A percentile compares a stretch with the other conserved stretches of the same genome.
Conservation (phyloP, 2,113 vertebrate species). For the Neotoma lepida region DNA sequence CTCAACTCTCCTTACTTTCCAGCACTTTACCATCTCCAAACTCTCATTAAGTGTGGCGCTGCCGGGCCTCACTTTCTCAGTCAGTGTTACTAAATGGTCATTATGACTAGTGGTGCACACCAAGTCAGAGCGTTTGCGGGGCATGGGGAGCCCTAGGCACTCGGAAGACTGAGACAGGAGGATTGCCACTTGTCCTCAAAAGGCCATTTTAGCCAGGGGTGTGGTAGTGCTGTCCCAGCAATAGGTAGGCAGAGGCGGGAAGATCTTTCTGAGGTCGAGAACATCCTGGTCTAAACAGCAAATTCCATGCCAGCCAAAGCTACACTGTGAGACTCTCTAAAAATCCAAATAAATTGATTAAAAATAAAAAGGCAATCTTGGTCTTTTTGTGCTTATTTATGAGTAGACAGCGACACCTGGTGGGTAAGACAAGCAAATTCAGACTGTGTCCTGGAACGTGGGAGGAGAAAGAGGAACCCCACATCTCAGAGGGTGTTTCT, state of each 20-base stretch:
- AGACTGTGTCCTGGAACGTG: neutral
- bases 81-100: neutral
- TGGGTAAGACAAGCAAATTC: neutral
- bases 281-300: neutral
- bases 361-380: neutral
- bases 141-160: too few relatives aligned
- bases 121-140: neutral
- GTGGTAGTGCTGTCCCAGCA: neutral
- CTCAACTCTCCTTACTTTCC: neutral
- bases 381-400: neutral
- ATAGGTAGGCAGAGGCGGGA: neutral
- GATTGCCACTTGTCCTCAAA: neutral
- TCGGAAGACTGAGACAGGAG: neutral
- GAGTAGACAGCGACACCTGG: neutral
- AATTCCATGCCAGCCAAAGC: neutral
- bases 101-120: neutral
- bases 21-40: neutral
- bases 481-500: neutral
- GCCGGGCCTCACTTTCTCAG: neutral
- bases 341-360: neutral
- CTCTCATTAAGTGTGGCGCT: neutral
- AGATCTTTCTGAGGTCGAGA: neutral
- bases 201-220: neutral
- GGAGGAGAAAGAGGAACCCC: neutral
- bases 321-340: neutral